Conservation (phyloP, 2,888 invertebrate species). For the Hirudinaria manillensis region DNA sequence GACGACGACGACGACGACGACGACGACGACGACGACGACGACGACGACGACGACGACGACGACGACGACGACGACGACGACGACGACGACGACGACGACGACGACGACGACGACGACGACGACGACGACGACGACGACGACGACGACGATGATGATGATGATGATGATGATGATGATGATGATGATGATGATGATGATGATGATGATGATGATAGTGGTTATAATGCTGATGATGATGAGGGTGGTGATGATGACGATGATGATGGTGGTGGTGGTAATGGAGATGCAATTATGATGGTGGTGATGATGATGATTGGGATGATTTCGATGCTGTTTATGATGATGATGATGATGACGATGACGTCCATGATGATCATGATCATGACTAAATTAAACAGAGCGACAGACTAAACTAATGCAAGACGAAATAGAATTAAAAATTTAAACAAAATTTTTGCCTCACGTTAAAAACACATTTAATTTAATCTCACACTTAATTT, state of each 20-base stretch:
- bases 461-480: too few relatives aligned
- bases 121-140: slow-evolving; percentile 7
- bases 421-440: too few relatives aligned
- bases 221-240: neutral
- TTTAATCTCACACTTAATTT: too few relatives aligned
- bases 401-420: too few relatives aligned
- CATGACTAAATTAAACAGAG: neutral
- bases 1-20: neutral
- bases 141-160: slow-evolving; percentile 5
- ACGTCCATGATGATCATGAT: neutral
- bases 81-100: neutral
- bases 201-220: neutral
- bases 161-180: neutral
- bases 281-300: neutral
- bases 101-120: slow-evolving; percentile 3
- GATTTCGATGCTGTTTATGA: slow-evolving; percentile 9
- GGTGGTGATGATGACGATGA: neutral
- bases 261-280: neutral
- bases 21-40: slow-evolving; percentile 15
- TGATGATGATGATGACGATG: slow-evolving; percentile 1
- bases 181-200: slow-evolving; percentile 16
- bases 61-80: neutral
- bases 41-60: neutral
- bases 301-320: neutral
- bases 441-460: too few relatives aligned